Evolutionary conservation across 2,888 invertebrate species (phyloP).

Genomic region (Ormyrus labotus): DNA sequence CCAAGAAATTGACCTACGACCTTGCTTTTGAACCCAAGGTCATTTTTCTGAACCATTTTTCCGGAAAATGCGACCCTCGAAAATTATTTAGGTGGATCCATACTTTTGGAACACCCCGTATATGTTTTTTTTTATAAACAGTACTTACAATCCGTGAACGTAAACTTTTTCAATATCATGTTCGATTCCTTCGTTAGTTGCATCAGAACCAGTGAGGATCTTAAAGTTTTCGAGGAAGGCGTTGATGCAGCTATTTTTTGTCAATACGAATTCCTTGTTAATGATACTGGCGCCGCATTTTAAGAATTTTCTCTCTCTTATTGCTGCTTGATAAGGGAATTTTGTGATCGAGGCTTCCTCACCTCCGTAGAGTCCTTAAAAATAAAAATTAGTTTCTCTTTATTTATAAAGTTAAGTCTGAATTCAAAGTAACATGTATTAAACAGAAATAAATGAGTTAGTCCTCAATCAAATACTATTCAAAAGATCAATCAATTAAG

Average conservation of each 20-base stretch:
- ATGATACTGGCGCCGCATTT: constrained; percentile 79
- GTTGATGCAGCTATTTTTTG: constrained; percentile 79
- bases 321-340: constrained; percentile 77
- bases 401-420: background rate
- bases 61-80: no score
- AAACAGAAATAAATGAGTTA: no score
- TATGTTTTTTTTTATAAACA: background rate
- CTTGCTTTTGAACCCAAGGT: no score
- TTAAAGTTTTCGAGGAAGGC: constrained; percentile 21
- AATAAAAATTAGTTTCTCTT: no score
- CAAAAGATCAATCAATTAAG: no score
- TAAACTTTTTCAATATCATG: constrained; percentile 35
- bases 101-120: no score
- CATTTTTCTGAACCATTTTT: no score
- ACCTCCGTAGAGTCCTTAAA: constrained; percentile 64
- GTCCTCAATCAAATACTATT: no score
- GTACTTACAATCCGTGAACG: constrained; percentile 3
- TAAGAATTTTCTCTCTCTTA: constrained; percentile 57
- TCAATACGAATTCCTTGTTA: constrained; percentile 76
- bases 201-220: constrained; percentile 70
- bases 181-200: constrained; percentile 50
- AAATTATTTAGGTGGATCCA: no score
- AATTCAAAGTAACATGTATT: no score
- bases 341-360: constrained; percentile 75
- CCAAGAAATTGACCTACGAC: no score